Evolutionary conservation across 2,797 vertebrate genomes (phyloP).

Genomic region (Sebastes dallii): DNA sequence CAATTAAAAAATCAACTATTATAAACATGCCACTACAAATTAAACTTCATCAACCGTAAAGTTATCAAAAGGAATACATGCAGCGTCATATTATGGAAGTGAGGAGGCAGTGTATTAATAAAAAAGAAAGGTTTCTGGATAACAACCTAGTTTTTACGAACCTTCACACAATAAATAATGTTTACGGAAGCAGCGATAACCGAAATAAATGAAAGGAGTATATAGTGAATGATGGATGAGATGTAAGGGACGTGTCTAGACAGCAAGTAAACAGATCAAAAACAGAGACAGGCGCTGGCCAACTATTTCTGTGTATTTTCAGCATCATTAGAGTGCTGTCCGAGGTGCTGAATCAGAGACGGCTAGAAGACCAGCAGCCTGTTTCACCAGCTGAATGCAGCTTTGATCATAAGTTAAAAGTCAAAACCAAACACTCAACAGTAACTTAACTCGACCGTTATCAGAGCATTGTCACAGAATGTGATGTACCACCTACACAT

Average conservation of each 20-base stretch:
- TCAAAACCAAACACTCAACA: background rate
- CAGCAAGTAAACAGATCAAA: constrained; percentile 5
- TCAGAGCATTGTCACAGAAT: background rate
- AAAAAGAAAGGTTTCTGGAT: background rate
- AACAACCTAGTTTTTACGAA: background rate
- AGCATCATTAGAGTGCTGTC: background rate
- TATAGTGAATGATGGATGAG: constrained; percentile 22
- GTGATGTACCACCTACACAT: background rate
- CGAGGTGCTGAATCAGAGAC: no score
- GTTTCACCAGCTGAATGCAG: background rate
- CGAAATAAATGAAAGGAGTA: background rate
- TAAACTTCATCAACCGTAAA: background rate
- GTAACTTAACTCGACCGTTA: rapidly evolving
- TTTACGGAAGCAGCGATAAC: background rate
- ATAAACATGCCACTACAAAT: background rate
- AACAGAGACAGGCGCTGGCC: background rate
- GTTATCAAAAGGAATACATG: background rate
- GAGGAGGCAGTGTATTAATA: background rate
- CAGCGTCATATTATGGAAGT: background rate
- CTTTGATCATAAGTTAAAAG: background rate
- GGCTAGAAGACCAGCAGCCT: background rate
- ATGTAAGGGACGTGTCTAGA: background rate
- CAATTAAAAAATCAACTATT: constrained; percentile 32
- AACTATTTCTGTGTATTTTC: constrained; percentile 3
- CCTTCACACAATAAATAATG: background rate